Conservation (phyloP, 2,797 vertebrate species). For the Zalophus californianus region DNA sequence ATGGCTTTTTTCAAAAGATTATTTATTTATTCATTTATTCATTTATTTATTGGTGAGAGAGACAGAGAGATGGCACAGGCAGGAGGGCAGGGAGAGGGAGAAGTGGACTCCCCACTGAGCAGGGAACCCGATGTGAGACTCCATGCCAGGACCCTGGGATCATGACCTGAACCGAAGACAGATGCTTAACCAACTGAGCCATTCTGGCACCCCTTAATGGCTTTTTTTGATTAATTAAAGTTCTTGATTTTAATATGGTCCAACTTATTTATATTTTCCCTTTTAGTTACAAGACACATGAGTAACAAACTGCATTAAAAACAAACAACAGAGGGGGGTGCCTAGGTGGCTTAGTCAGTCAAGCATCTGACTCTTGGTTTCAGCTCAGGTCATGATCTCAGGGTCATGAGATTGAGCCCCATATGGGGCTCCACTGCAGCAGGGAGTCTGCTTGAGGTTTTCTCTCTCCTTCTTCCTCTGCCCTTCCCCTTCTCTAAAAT, state of each 20-base stretch:
- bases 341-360: not conserved
- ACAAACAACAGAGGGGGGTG: not conserved
- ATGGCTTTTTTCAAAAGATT: not conserved
- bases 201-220: no score
- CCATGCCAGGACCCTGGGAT: no score
- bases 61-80: no score
- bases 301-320: not conserved
- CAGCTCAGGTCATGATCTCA: not conserved
- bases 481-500: not conserved
- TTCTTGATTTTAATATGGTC: not conserved
- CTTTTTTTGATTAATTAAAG: not conserved
- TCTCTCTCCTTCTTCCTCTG: not conserved
- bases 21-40: no score
- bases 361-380: not conserved
- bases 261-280: not conserved
- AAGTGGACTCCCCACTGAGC: no score
- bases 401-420: not conserved
- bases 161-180: no score
- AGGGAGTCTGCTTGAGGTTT: not conserved
- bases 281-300: not conserved
- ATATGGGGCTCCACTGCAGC: no score
- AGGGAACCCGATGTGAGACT: no score
- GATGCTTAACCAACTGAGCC: no score
- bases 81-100: no score
- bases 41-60: no score